Base-by-base conservation (phyloP, 2,888 invertebrate species). In the Colletes collaris region DNA sequence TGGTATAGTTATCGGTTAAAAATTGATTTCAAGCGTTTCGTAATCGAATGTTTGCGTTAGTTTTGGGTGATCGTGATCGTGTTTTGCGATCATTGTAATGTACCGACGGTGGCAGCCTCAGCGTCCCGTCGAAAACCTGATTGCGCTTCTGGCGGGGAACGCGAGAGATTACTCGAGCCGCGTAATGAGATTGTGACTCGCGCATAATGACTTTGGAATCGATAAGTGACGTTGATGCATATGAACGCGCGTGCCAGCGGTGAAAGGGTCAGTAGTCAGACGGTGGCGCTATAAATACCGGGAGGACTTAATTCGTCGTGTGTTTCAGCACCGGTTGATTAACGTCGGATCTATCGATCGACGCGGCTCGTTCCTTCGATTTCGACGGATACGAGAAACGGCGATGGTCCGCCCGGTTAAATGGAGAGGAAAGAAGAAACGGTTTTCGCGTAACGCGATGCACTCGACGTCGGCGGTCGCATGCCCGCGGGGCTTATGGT, bases 181-280 rank as follows among this genome's bases (percentile, higher is more conserved):
- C 63, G 69, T 82, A 82, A 82, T 81, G 81, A 69, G 81, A 76
- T 82, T 82, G 76, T 70, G 72, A 67, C 72, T 59, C 66, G 81
- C 66, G 81, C 74, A 73, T 82, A 82, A 82, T 76, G 81, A 82
- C 81, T 76, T 53, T 69, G 49, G 81, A 73, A 82, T 82, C 81
- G 81, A 81, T 81, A 81, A 77, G 77, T 74, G 82, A 79, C 74
- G 82, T 72, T 73, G 82, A 83, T 76, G 75, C 71, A 82, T 79
- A 76, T 69, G 69, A 79, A 79, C 72, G 72, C 81, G 82, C 71
- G 81, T 74, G 69, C 75, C 75, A 75, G 58, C 66, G 70, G 82
- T 73, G 82, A 83, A 76, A 79, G 82, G 82, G 82, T 83, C 79
- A 73, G 76, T 79, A 79, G 79, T 76, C 82, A 70, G 82, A 79